Percentiles rank a stretch among this genome's conserved stretches.
Evolutionary conservation across 1,140 invertebrate species (phyloP).

Genomic region (Luehdorfia chinensis): DNA sequence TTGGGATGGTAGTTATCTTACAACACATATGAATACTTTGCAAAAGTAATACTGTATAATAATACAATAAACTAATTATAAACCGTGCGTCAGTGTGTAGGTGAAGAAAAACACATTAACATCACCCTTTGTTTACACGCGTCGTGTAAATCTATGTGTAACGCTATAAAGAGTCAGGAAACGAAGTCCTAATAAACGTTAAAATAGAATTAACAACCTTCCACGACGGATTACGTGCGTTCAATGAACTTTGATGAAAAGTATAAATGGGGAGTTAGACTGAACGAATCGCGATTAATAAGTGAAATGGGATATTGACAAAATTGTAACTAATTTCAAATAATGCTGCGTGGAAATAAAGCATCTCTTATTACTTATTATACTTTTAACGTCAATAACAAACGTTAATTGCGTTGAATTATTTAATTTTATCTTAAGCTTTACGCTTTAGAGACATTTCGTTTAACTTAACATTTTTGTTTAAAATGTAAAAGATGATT

Average conservation of each 20-base stretch:
- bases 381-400: not conserved
- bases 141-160: constrained; percentile 16
- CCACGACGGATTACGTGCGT: not conserved
- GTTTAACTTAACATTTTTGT: too few species aligned
- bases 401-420: not conserved
- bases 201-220: constrained; percentile 18
- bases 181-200: constrained; percentile 15
- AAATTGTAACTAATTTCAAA: too few species aligned
- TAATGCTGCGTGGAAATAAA: too few species aligned
- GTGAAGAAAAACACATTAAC: constrained; percentile 9
- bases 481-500: too few species aligned
- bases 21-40: too few species aligned
- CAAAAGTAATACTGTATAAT: too few species aligned
- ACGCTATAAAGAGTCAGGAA: constrained; percentile 15
- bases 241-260: constrained; percentile 2
- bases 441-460: not conserved
- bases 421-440: too few species aligned
- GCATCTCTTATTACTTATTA: not conserved
- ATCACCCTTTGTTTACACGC: constrained; percentile 14
- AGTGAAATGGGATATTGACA: not conserved
- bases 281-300: constrained; percentile 10
- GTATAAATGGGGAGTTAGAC: not conserved
- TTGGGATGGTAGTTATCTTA: too few species aligned
- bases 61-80: constrained; percentile 3
- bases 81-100: constrained; percentile 12